Evolutionary conservation across 2,888 invertebrate genomes (phyloP), one percentile per base, ranked within the genome.

Genomic region (Macaria notata): DNA sequence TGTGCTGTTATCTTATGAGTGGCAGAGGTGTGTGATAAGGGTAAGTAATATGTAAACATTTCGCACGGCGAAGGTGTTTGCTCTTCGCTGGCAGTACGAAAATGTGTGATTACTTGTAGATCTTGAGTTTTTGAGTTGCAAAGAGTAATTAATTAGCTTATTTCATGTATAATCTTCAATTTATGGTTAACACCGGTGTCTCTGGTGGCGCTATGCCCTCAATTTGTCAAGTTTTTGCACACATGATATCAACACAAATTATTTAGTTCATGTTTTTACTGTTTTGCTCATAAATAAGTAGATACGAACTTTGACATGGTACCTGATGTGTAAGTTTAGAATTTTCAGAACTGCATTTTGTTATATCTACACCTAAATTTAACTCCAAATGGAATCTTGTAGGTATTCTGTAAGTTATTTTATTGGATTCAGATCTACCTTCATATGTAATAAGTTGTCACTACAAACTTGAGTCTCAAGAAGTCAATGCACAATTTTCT

Each of bases 1-100:
- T 88, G 88, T 88, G 84, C 81, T 79, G 84, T 83, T 81, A 84
- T 80, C 79, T 75, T 73, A 75, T 78, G 83, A 81, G 84, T 78
- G 75, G 71, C 72, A 68, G 80, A 83, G 80, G 79, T 78, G 83
- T 81, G 79, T 79, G 86, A 87, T 88, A 88, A 88, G 83, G 87
- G 90, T 90, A 83, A 88, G 88, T 71, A 76, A 69, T 65, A 56
- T 48, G 56, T 69, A 73, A 71, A 71, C 65, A 71, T 63, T 70
- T 44, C 4, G 4, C 2, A 29, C 4, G 4, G 41, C 8, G 33
- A 50, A 50, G 36, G 44, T 76, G 70, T 82, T 81, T 78, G 73
- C 66, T 60, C 45, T 29, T 59, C 54, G 58, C 49, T 61, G 61
- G 62, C 63, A 63, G 62, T 49, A 49, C 42, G 59, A 59, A 65